Evolutionary conservation across 35 echinoderm and acorn worm genomes (phyloP).

Genomic region (Heliocidaris erythrogramma): DNA sequence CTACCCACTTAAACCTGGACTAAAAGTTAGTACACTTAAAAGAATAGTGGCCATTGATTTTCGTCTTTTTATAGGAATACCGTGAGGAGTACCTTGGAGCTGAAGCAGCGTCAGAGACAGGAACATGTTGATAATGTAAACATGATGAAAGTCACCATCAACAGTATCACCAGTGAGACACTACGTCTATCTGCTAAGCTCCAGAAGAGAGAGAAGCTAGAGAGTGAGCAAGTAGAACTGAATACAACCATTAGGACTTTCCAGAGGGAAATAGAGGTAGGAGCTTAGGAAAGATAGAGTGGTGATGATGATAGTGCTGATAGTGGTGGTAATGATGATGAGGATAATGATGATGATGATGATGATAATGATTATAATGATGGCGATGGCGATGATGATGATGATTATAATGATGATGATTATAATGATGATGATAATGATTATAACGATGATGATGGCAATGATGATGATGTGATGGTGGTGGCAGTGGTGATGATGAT

Average conservation of each 20-base stretch:
- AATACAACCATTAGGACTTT: conserved; percentile 56
- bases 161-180: conserved; percentile 85
- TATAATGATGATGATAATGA: neutral
- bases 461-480: neutral
- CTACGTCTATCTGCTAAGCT: conserved; percentile 65
- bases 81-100: conserved; percentile 69
- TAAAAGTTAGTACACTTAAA: no score
- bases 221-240: conserved; percentile 69
- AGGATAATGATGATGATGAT: neutral
- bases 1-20: no score
- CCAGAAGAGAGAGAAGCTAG: conserved; percentile 82
- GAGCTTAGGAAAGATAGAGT: neutral
- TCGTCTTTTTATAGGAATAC: conserved; percentile 52
- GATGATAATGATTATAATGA: neutral
- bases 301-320: neutral
- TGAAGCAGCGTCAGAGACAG: conserved; percentile 76
- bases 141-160: conserved; percentile 63
- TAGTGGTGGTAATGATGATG: neutral
- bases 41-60: neutral
- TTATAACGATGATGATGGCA: neutral
- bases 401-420: neutral
- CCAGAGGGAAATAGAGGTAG: conserved; percentile 85
- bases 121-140: conserved; percentile 75
- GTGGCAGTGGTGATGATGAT: neutral
- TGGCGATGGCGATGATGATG: neutral